Base-by-base conservation (phyloP, 2,113 vertebrate species). In the Madoqua kirkii region DNA sequence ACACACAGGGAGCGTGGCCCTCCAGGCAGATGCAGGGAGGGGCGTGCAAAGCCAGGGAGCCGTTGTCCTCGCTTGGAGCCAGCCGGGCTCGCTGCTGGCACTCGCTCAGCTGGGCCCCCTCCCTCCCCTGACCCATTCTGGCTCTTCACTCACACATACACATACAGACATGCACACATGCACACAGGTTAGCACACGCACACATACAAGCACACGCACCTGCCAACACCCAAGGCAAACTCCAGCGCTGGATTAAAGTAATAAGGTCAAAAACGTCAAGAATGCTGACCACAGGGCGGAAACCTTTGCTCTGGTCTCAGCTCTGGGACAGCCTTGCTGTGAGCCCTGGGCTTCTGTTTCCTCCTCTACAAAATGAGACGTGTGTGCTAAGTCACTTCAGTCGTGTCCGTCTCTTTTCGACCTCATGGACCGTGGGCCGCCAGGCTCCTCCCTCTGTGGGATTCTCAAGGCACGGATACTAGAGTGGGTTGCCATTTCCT, bases 21-120 rank as follows among this genome's bases (percentile, higher is more conserved):
- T 82, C 45, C 45, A 11, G 87, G 55, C 29, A 13, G 64, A 14
- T 0, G 50, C 0, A 4, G 9, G 43, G 33, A 60, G 27, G 86
- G 29, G 4, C 3, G 0, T 4, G 6, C 33, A 5, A 27, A 1
- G 12, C 19, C 43, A 17, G 31, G 67, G 17, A 6, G 5, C 36
- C 12, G 11, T 5, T 12, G n/a, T 71, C 59, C 50, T 12, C 27
- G 15, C 33, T 45, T 6, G 1, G 43, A 52, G 81, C 14, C 7
- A 12, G 40, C 62, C 50, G 0, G 17, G 43, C 19, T 55, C 87
- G 4, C 21, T 2, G 13, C 88, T 33, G 88, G 88, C 27, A 29
- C 5, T 1, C 9, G 13, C 40, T 55, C 14, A 4, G 31, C 60
- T 57, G 3, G 14, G 31, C 16, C 48, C 82, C 48, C 7, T 67